Percentiles rank a stretch among this genome's conserved stretches.
These are phyloP conservation scores for Sebastes steindachneri DNA, from an alignment of 2,797 vertebrate genomes.

Conservation along the genomic window DNA sequence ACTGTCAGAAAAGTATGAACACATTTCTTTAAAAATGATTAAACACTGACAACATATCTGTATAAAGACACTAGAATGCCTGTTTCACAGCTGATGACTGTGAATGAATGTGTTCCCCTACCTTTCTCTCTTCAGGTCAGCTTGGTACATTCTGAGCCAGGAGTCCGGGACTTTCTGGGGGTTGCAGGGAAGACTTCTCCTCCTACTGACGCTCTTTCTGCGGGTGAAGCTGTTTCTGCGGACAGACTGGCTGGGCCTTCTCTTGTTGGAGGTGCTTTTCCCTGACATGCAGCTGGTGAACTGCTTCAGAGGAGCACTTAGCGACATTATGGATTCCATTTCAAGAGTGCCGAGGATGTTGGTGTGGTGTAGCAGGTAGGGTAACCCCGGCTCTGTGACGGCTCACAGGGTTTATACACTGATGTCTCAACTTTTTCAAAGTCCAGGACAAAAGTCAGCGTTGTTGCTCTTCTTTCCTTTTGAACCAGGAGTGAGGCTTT, in stretches of 20 bases:
- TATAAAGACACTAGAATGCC: neutral
- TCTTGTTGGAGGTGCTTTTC: slow-evolving; percentile 45
- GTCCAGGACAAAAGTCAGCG: neutral
- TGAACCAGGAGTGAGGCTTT: neutral
- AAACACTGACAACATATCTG: neutral
- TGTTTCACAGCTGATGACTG: neutral
- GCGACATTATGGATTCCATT: slow-evolving; percentile 81
- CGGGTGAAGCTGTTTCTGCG: slow-evolving; percentile 77
- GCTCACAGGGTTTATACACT: neutral
- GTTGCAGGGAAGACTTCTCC: slow-evolving; percentile 77
- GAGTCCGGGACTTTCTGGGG: slow-evolving; percentile 78
- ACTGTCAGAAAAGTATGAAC: neutral
- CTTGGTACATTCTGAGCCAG: slow-evolving; percentile 82
- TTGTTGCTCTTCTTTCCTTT: neutral
- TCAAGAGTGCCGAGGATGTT: neutral
- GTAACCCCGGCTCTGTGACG: neutral
- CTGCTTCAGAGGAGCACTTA: slow-evolving; percentile 80
- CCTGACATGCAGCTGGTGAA: slow-evolving; percentile 75
- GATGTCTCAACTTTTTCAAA: neutral
- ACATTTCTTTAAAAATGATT: neutral
- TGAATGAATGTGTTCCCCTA: slow-evolving; percentile 12
- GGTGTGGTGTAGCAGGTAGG: neutral
- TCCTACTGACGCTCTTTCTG: slow-evolving; percentile 67
- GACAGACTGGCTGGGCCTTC: slow-evolving; percentile 49
- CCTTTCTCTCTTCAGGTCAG: slow-evolving; percentile 83